Evolutionary conservation across 2,888 invertebrate genomes (phyloP).

Genomic region (Papilio elwesi): DNA sequence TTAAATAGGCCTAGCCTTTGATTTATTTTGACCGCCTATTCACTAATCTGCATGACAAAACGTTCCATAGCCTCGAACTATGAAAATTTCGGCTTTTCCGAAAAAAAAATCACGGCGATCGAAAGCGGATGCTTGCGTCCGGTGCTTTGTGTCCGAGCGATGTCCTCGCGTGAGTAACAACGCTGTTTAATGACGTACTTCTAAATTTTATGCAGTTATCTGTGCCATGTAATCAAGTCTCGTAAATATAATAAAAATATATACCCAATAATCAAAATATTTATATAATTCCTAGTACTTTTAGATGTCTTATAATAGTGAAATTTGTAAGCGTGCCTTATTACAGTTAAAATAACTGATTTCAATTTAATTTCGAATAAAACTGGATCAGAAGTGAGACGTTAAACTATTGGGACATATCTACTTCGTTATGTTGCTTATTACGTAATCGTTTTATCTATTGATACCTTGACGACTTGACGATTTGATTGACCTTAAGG

Average conservation of each 20-base stretch:
- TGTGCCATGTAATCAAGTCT: conserved; percentile 63
- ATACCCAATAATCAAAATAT: neutral
- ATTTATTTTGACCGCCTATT: conserved; percentile 32
- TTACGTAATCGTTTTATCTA: too few species aligned
- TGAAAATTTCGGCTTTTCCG: conserved; percentile 81
- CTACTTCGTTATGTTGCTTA: too few species aligned
- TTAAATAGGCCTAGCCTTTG: neutral
- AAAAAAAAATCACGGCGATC: conserved; percentile 75
- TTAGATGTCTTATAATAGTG: neutral
- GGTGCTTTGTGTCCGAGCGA: conserved; percentile 73
- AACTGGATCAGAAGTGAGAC: too few species aligned
- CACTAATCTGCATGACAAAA: conserved; percentile 77
- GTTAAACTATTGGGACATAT: too few species aligned
- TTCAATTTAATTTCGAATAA: too few species aligned
- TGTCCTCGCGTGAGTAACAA: conserved; percentile 73
- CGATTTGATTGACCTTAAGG: too few species aligned
- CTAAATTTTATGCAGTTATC: conserved; percentile 76
- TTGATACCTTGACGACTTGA: too few species aligned
- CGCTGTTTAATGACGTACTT: conserved; percentile 68
- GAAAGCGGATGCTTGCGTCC: conserved; percentile 76
- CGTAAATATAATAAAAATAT: neutral
- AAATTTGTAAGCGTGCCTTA: neutral
- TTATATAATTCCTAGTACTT: neutral
- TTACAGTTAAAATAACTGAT: too few species aligned
- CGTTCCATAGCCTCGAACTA: conserved; percentile 65